A percentile compares a stretch with the other conserved stretches of the same genome.
Conservation (phyloP, 2,797 vertebrate species). For the Phylloscopus collybita region DNA sequence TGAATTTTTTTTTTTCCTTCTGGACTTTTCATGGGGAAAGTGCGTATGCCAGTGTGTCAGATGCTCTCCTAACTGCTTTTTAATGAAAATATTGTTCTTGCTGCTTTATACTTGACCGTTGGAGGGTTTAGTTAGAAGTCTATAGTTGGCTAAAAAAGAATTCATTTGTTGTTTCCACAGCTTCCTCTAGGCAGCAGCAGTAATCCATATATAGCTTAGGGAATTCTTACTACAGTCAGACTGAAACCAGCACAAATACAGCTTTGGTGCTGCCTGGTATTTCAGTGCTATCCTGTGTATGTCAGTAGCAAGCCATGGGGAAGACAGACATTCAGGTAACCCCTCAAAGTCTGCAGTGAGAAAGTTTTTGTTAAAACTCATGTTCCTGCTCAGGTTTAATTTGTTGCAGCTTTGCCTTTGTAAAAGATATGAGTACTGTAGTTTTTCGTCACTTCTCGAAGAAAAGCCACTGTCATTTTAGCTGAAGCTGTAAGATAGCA, state of each 20-base stretch:
- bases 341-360: not conserved
- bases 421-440: not conserved
- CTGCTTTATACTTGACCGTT: not conserved
- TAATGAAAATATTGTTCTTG: not conserved
- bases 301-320: not conserved
- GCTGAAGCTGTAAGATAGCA: not conserved
- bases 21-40: not conserved
- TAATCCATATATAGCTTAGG: not conserved
- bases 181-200: slow-evolving; percentile 59
- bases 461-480: not conserved
- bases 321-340: not conserved
- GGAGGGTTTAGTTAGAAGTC: not conserved
- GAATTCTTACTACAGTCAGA: not conserved
- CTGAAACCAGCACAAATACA: not conserved
- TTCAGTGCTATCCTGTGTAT: not conserved
- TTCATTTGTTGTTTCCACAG: not conserved
- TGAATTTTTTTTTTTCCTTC: not conserved
- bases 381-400: not conserved
- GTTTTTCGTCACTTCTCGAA: not conserved
- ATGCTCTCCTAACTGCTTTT: not conserved
- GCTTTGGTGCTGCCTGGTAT: not conserved
- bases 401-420: not conserved
- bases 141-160: not conserved
- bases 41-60: not conserved
- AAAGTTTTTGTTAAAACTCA: not conserved